A percentile compares a stretch with the other conserved stretches of the same genome.
phyloP scores from a whole-genome alignment of 2,888 invertebrate species.

The Xestia rhomboidea region DNA sequence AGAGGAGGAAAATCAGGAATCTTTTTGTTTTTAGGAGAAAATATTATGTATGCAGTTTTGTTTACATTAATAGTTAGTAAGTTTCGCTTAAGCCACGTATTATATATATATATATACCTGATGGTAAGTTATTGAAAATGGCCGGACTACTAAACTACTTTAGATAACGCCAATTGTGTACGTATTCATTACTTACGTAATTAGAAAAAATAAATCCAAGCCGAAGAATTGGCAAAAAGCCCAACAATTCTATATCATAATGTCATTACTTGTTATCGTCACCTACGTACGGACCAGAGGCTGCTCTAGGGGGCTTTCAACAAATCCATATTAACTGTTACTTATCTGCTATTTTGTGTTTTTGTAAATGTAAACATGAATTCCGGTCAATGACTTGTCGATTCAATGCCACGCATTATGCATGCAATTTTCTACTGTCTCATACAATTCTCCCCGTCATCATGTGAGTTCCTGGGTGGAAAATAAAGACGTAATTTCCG shows the following conservation, averaged over 20 bases:
- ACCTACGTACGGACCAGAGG: not conserved
- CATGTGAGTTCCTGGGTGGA: not conserved
- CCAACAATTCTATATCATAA: not conserved
- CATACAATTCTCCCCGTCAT: not conserved
- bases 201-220: not conserved
- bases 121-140: no score
- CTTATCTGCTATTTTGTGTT: constrained; percentile 1
- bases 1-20: no score
- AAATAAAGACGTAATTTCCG: not conserved
- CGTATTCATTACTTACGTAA: not conserved
- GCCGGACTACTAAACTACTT: no score
- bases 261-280: not conserved
- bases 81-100: no score
- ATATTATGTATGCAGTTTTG: no score
- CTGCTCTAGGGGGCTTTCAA: not conserved
- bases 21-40: no score
- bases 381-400: constrained; percentile 10
- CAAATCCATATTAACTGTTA: not conserved
- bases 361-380: constrained; percentile 8
- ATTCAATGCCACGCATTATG: not conserved
- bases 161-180: not conserved
- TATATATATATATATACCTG: no score
- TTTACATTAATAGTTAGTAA: no score
- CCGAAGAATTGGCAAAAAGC: constrained; percentile 1
- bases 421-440: not conserved